Evolutionary conservation across 2,888 invertebrate species (phyloP).

Genomic region (Drosophila yooni): DNA sequence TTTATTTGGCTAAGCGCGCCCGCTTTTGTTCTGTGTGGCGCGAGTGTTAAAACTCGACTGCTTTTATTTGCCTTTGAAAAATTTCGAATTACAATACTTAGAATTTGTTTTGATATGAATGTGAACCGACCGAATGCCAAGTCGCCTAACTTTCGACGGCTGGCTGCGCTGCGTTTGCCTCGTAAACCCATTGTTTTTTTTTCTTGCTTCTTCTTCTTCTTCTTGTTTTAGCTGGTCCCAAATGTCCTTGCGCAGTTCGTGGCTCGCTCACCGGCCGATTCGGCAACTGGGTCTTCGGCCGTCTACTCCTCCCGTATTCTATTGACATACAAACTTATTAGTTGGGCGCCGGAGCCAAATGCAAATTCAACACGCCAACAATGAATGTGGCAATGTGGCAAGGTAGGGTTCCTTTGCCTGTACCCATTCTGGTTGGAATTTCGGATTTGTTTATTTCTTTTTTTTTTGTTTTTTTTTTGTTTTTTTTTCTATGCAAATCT

Average conservation of each 20-base stretch:
- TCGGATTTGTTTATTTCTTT: background rate
- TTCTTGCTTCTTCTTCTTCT: background rate
- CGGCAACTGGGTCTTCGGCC: conserved; percentile 30
- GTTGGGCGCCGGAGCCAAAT: conserved; percentile 73
- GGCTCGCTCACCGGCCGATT: conserved; percentile 50
- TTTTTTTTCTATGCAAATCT: conserved; percentile 68
- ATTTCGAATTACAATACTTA: conserved; percentile 83
- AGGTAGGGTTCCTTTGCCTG: background rate
- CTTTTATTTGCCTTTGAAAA: conserved; percentile 78
- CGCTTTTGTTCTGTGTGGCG: conserved; percentile 64
- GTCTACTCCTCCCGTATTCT: conserved; percentile 47
- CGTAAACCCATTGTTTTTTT: conserved; percentile 46
- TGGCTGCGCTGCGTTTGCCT: conserved; percentile 27
- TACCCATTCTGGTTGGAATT: conserved; percentile 14
- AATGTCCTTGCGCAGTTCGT: conserved; percentile 84
- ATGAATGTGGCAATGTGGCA: conserved; percentile 35
- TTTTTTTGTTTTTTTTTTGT: conserved; percentile 17
- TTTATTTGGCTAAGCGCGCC: conserved; percentile 24
- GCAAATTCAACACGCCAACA: conserved; percentile 79
- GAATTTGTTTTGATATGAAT: conserved; percentile 74
- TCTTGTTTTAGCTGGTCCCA: conserved; percentile 3
- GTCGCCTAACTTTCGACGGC: conserved; percentile 12
- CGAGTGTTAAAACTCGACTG: conserved; percentile 83
- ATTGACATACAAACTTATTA: conserved; percentile 80
- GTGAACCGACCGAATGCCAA: conserved; percentile 11